Base-by-base conservation (phyloP, 2,113 vertebrate genomes). In the Poeciliopsis occidentalis region DNA sequence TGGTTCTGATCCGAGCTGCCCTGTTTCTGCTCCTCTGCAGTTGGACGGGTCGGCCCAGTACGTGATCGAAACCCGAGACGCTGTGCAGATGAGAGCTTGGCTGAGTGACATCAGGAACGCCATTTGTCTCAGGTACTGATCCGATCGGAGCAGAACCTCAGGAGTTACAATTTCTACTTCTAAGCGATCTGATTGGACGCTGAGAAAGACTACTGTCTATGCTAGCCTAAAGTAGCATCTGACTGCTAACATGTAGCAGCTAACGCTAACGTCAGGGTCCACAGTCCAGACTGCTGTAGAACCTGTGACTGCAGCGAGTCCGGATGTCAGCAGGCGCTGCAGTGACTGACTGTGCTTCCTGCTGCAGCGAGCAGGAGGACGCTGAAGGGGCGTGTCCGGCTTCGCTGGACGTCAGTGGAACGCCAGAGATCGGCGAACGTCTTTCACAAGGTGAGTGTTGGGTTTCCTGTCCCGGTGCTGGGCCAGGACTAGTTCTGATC, bases 11-110 rank as follows among this genome's bases (percentile, higher is more conserved):
- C 51, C 7, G 51, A 24, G 22, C 19, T 24, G 4, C 15, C 5
- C 8, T 3, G 4, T 12, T 12, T 60, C 29, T 19, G 34, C 4
- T 22, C 12, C 8, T 22, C 57, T 8, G 47, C 60, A 97, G 97
- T 92, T 96, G 72, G 96, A 96, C 37, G 95, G 95, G 8, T 78
- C 92, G 24, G 87, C 93, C 0, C 96, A 97, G 85, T 97, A 97
- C 7, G 96, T 98, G 84, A 93, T 98, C 8, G 96, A 98, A 92
- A 96, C 97, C 0, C 88, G 95, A 0, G 97, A 97, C 22, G 94
- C 96, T 0, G 93, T 96, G 2, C 96, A 96, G 79, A 96, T 97
- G 95, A 95, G 95, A 81, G 96, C 95, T 10, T 98, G 97, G 97
- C 95, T 97, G 39, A 94, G 94, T 5, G 96, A 97, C 93, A 96